These are phyloP conservation scores for Drosophila ogumai DNA, from an alignment of 1,140 invertebrate species.

Conservation along the genomic window DNA sequence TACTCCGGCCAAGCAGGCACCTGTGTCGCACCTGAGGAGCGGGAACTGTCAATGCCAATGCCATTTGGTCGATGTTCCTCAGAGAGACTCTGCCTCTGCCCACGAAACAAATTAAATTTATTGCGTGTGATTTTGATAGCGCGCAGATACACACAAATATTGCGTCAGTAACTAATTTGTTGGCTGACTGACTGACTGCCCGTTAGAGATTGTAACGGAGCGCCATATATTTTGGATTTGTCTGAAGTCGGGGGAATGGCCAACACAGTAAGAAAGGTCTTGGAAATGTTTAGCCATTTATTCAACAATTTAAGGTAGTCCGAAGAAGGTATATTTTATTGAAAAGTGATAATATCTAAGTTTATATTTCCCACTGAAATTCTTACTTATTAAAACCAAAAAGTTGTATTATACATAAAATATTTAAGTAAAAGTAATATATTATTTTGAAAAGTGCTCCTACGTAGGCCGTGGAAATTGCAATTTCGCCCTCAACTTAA, in stretches of 20 bases:
- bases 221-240: constrained; percentile 16
- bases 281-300: background rate
- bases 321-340: background rate
- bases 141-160: constrained; percentile 71
- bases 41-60: constrained; percentile 36
- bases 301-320: background rate
- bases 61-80: constrained; percentile 22
- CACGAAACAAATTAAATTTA: constrained; percentile 72
- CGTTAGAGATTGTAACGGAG: constrained; percentile 44
- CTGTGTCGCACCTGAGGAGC: constrained; percentile 28
- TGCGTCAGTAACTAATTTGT: constrained; percentile 83
- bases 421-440: background rate
- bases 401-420: background rate
- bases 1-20: constrained; percentile 20
- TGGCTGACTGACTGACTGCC: constrained; percentile 39
- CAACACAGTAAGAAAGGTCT: constrained; percentile 11
- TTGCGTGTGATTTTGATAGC: constrained; percentile 83
- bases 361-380: background rate
- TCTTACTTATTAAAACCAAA: background rate
- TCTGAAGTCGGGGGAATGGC: background rate
- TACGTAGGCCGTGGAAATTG: constrained; percentile 71
- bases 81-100: constrained; percentile 18
- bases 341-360: no score
- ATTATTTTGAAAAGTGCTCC: background rate
- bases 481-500: constrained; percentile 46